Evolutionary conservation across 1,140 invertebrate genomes (phyloP).

Genomic region (Trichonephila clavata): DNA sequence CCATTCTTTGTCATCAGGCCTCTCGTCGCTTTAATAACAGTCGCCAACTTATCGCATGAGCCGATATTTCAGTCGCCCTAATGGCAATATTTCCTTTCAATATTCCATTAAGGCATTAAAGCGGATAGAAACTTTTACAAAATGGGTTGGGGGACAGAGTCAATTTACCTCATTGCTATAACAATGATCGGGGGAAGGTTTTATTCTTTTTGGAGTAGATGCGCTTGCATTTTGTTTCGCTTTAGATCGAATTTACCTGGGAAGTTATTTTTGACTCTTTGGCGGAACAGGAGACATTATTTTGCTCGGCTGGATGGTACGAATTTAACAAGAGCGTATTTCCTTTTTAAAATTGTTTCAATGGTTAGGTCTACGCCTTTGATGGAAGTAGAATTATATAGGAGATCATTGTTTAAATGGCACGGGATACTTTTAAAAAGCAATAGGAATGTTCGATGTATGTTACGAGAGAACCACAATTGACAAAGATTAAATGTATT

Average conservation of each 20-base stretch:
- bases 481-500: too few relatives aligned
- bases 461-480: too few relatives aligned
- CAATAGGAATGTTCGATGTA: too few relatives aligned
- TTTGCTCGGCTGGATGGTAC: too few relatives aligned
- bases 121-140: conserved; percentile 17
- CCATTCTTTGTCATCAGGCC: background rate
- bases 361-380: too few relatives aligned
- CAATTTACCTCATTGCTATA: conserved; percentile 18
- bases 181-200: background rate
- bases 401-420: too few relatives aligned
- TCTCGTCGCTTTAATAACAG: background rate
- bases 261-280: background rate
- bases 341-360: too few relatives aligned
- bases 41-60: background rate
- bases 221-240: background rate
- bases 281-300: too few relatives aligned
- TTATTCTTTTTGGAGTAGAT: background rate
- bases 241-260: background rate
- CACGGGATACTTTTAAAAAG: too few relatives aligned
- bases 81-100: conserved; percentile 54
- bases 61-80: background rate
- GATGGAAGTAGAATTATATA: too few relatives aligned
- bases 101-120: conserved; percentile 57
- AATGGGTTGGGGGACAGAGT: conserved; percentile 20
- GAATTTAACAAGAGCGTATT: too few relatives aligned